A percentile compares a stretch with the other conserved stretches of the same genome.
Evolutionary conservation across 2,113 vertebrate genomes (phyloP).

Genomic region (Noturus placidus): DNA sequence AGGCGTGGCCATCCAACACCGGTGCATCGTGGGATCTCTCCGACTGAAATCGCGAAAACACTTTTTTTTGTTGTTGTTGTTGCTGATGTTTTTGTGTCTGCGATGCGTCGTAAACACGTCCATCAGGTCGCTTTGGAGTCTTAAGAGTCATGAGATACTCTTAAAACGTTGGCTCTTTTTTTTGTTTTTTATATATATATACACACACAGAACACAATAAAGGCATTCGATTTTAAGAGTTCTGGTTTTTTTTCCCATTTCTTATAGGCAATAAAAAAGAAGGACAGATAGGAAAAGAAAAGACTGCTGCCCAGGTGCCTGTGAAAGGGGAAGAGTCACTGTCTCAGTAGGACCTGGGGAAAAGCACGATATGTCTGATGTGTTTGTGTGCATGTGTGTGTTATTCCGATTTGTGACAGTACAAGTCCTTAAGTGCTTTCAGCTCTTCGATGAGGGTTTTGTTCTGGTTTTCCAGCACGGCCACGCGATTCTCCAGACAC

Average conservation of each 20-base stretch:
- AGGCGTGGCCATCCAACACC: slow-evolving; percentile 17
- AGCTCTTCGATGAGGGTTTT: slow-evolving; percentile 99
- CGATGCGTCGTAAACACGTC: not conserved
- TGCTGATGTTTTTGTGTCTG: not conserved
- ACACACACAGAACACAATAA: slow-evolving; percentile 19
- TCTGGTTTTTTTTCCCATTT: slow-evolving; percentile 27
- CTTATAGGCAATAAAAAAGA: slow-evolving; percentile 76
- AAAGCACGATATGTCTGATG: slow-evolving; percentile 33
- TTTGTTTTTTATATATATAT: not conserved
- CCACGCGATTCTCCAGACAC: slow-evolving; percentile 98
- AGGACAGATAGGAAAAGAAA: slow-evolving; percentile 79
- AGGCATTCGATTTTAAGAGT: slow-evolving; percentile 11
- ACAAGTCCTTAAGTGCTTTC: slow-evolving; percentile 99
- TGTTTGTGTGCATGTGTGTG: slow-evolving; percentile 44
- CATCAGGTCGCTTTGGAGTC: not conserved
- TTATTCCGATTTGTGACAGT: slow-evolving; percentile 99
- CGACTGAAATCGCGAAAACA: not conserved
- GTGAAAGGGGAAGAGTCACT: slow-evolving; percentile 79
- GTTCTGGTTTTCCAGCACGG: slow-evolving; percentile 99
- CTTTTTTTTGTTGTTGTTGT: no score
- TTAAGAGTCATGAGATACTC: not conserved
- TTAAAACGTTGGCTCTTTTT: slow-evolving; percentile 7
- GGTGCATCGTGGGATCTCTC: slow-evolving; percentile 9
- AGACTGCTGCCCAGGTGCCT: slow-evolving; percentile 69
- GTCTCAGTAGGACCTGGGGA: slow-evolving; percentile 68